phyloP scores from a whole-genome alignment of 1,140 invertebrate genomes.

The Lasioglossum baleicum region DNA sequence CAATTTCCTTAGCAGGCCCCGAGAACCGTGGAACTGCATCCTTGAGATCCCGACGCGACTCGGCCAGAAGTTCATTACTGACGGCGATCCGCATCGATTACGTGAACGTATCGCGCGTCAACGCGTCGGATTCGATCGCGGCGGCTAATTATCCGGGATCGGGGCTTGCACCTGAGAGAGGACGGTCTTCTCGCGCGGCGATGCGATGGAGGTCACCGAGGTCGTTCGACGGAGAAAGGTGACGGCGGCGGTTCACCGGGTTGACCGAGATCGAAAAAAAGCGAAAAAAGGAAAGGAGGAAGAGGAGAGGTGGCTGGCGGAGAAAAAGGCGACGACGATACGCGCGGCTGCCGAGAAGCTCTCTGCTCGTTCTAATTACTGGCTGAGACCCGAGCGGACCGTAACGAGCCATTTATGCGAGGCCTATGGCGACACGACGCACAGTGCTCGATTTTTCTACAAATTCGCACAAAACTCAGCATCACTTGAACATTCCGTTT shows the following conservation, averaged over 20 bases:
- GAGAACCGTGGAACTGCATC: background rate
- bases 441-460: too few relatives aligned
- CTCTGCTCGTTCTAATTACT: constrained; percentile 37
- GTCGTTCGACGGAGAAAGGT: constrained; percentile 41
- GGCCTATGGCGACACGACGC: constrained; percentile 16
- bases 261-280: too few relatives aligned
- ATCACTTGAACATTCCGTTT: too few relatives aligned
- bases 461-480: too few relatives aligned
- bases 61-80: constrained; percentile 5
- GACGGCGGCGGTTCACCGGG: background rate
- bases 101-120: constrained; percentile 13
- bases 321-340: background rate
- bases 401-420: constrained; percentile 35
- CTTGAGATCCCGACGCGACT: background rate
- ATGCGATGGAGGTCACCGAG: constrained; percentile 35
- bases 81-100: constrained; percentile 24
- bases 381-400: constrained; percentile 8
- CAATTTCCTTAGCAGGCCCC: background rate
- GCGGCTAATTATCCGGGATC: constrained; percentile 27
- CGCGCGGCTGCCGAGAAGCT: background rate
- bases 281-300: background rate
- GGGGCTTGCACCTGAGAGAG: constrained; percentile 23
- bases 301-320: background rate
- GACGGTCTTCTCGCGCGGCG: constrained; percentile 10
- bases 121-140: constrained; percentile 31